Conservation (phyloP, 2,888 invertebrate genomes). For the Elmis aenea region DNA sequence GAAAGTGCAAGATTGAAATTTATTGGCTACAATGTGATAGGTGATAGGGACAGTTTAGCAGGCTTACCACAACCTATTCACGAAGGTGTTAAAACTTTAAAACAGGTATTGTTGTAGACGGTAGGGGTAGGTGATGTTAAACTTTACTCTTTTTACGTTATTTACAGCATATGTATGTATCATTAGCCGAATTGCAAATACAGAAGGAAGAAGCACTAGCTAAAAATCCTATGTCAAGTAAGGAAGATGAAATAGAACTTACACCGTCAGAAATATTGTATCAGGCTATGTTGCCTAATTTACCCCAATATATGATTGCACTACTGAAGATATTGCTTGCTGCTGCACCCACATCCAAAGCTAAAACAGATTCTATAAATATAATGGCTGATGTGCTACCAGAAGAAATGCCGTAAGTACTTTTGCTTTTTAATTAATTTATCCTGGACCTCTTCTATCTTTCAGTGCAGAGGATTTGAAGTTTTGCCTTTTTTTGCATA, state of each 20-base stretch:
- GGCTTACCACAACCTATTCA: constrained; percentile 96
- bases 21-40: constrained; percentile 87
- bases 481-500: too few relatives aligned
- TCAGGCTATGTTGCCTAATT: constrained; percentile 89
- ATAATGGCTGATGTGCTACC: constrained; percentile 97
- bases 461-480: neutral
- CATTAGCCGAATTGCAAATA: constrained; percentile 87
- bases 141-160: constrained; percentile 8
- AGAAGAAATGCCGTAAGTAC: constrained; percentile 87
- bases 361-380: constrained; percentile 96
- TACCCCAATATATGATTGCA: constrained; percentile 98
- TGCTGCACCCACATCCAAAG: constrained; percentile 98
- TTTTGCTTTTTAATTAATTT: too few relatives aligned
- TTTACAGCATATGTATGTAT: constrained; percentile 84
- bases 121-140: neutral
- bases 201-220: constrained; percentile 87
- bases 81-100: constrained; percentile 88
- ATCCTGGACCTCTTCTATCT: too few relatives aligned
- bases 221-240: constrained; percentile 82
- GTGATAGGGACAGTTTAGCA: constrained; percentile 83
- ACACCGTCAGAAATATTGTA: constrained; percentile 87
- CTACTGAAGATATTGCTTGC: constrained; percentile 93
- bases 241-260: constrained; percentile 71
- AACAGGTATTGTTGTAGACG: constrained; percentile 49
- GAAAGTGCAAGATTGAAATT: constrained; percentile 91